phyloP scores from a whole-genome alignment of 1,140 invertebrate genomes.

The Oryctes rhinoceros region DNA sequence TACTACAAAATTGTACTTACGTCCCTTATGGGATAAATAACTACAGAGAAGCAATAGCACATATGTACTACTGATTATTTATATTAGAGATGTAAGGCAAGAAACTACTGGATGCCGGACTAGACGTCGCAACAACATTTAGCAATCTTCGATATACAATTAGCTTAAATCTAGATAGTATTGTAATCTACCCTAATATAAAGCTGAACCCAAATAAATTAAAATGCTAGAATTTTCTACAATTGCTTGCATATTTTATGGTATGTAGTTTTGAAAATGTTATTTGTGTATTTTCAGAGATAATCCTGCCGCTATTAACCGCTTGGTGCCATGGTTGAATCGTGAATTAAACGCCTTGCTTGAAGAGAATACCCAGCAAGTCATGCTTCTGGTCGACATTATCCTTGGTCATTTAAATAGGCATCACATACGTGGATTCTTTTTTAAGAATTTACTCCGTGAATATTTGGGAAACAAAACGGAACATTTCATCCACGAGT shows the following conservation, averaged over 20 bases:
- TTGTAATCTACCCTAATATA: too few species aligned
- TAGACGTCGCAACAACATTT: too few species aligned
- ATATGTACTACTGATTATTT: too few species aligned
- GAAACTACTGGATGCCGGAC: too few species aligned
- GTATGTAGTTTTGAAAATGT: slow-evolving; percentile 55
- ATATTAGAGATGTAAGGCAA: too few species aligned
- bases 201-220: too few species aligned
- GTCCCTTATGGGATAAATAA: too few species aligned
- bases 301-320: slow-evolving; percentile 80
- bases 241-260: not conserved
- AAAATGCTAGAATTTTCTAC: too few species aligned
- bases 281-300: slow-evolving; percentile 61
- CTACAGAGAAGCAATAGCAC: too few species aligned
- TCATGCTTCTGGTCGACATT: slow-evolving; percentile 71
- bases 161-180: too few species aligned
- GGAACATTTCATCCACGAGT: slow-evolving; percentile 89
- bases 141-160: too few species aligned
- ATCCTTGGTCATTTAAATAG: slow-evolving; percentile 75
- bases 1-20: too few species aligned
- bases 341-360: slow-evolving; percentile 82
- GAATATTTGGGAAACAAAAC: slow-evolving; percentile 70
- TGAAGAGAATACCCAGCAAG: slow-evolving; percentile 67
- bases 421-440: slow-evolving; percentile 75
- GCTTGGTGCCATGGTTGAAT: slow-evolving; percentile 88
- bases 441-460: slow-evolving; percentile 72